Evolutionary conservation across 2,888 invertebrate species (phyloP), one percentile per base, ranked within the genome.

Genomic region (Brassicogethes aeneus): DNA sequence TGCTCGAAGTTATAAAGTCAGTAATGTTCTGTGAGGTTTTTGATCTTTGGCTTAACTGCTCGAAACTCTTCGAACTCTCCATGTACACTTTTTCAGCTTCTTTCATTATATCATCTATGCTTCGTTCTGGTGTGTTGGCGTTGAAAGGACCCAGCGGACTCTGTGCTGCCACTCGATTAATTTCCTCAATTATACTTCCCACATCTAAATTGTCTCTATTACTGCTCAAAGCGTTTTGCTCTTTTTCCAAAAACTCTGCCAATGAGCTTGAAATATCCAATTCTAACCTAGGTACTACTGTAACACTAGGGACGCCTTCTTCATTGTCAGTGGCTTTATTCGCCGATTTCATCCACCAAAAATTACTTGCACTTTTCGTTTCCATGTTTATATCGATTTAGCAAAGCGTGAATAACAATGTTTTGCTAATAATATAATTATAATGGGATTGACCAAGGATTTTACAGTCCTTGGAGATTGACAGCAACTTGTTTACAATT

Each of bases 141-240:
- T 64, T 63, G 48, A 60, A 65, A 7, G 67, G 65, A 2, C 69
- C 67, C 17, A 68, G 51, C 7, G 69, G 68, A 50, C 69, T 69
- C 50, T 66, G 60, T 1, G 68, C 67, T 7, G 68, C 67, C 16
- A 68, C 58, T 46, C 79, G 76, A 50, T 76, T 78, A 2, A 83
- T 80, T 66, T 83, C 82, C 55, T 74, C 78, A 51, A 83, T 77
- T 60, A 83, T 80, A 64, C 75, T 75, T 50, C 77, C 80, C 5
- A 81, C 76, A 64, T 82, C 82, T 37, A 76, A 72, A 36, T 56
- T 49, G 32, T 59, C 56, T 15, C 46, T 37, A 30, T 52, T 51
- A 39, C 48, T 55, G 34, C 38, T 50, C 34, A 56, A 46, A 14
- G 52, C 17, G 33, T 57, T 54, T 16, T 56, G 59, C 42, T 68